Percentiles rank a stretch among this genome's conserved stretches.
phyloP scores from a whole-genome alignment of 2,113 vertebrate genomes.

The Chlamydotis undulata region DNA sequence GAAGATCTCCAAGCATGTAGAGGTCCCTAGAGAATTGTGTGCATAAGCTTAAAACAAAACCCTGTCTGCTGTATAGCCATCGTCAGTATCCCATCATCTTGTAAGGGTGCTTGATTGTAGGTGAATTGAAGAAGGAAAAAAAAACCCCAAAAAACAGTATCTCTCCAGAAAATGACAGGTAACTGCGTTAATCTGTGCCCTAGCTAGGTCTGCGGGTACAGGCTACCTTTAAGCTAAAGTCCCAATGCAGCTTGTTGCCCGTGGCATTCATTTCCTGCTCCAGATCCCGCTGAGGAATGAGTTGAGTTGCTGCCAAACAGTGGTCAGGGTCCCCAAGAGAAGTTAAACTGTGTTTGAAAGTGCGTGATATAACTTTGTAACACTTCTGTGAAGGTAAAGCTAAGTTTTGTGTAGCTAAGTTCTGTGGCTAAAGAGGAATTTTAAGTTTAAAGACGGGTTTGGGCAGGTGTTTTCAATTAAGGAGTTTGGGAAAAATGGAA shows the following conservation, averaged over 20 bases:
- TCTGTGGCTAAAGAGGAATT: neutral
- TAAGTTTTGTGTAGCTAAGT: neutral
- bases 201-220: neutral
- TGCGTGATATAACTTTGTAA: neutral
- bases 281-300: neutral
- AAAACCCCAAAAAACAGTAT: too few species aligned
- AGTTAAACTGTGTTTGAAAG: neutral
- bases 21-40: neutral
- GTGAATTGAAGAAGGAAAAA: neutral
- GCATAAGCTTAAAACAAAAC: neutral
- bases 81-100: neutral
- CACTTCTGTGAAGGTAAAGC: neutral
- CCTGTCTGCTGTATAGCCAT: neutral
- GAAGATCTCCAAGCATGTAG: neutral
- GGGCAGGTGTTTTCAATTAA: neutral
- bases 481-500: neutral
- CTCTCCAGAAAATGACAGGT: neutral
- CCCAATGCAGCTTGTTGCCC: neutral
- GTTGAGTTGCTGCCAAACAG: neutral
- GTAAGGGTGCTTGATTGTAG: neutral
- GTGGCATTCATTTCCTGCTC: conserved; percentile 5
- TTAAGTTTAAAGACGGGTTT: neutral
- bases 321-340: neutral
- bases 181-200: neutral
- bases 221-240: neutral